Base-by-base conservation (phyloP, 37 sponge, comb jelly and placozoan genomes). In the Crambe crambe region DNA sequence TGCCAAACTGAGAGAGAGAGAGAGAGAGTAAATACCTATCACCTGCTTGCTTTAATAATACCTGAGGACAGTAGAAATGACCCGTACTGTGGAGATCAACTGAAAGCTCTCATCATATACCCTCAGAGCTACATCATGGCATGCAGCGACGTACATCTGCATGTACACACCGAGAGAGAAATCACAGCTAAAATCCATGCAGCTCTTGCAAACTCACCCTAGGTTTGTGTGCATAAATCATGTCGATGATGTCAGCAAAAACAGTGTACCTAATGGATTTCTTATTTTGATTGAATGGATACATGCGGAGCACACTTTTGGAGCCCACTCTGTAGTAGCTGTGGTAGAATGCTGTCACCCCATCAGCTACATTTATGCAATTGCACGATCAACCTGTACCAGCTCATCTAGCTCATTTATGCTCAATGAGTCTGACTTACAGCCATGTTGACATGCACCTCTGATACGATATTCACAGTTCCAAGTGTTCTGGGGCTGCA, bases 71-170 rank as follows among this genome's bases (percentile, higher is more conserved):
- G 82, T 76, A 40, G 72, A 30, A 20, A 64, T 40, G 26, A 76
- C 38, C 21, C 27, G 64, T 10, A 82, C 56, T 5, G 47, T 66
- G 38, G 70, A 44, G 2, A 87, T 58, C 32, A 68, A 62, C 22
- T 87, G 68, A 83, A 92, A 92, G 30, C 38, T 31, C 29, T 80
- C 56, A 58, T 44, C 44, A 80, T 70, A 92, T 29, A 87, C 75
- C 17, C 92, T 51, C 17, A 92, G 40, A 20, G 40, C 37, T 26
- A 87, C 60, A 56, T 92, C 92, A 32, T 26, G 34, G 63, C 92
- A 92, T 29, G 63, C 67, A n/a, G 84, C 88, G 9, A 92, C 72
- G 79, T 75, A 84, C 36, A 92, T 40, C 92, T 92, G 56, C n/a
- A 68, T 26, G 23, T n/a, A 25, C 5, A 51, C 9, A 51, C 15